phyloP scores from a whole-genome alignment of 1,140 invertebrate genomes.

The Pollicipes pollicipes region DNA sequence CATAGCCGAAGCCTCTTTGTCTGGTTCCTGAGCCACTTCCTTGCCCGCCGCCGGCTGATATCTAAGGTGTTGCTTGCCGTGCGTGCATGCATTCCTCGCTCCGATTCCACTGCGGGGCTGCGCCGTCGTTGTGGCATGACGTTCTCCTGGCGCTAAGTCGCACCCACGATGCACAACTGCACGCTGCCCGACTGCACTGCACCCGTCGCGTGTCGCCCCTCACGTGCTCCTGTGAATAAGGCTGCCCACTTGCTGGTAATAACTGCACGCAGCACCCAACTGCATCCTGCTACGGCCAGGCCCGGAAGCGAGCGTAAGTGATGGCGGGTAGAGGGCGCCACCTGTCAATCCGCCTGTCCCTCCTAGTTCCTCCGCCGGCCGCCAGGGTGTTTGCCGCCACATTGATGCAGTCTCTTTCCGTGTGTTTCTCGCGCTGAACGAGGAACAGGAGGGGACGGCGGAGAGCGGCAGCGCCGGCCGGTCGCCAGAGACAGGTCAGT shows the following conservation, averaged over 20 bases:
- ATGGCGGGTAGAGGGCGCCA: too few species aligned
- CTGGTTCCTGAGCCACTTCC: too few species aligned
- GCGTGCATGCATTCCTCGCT: neutral
- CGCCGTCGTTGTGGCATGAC: neutral
- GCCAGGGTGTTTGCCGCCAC: neutral
- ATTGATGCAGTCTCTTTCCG: constrained; percentile 49
- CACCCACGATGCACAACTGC: too few species aligned
- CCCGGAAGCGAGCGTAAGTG: constrained; percentile 40
- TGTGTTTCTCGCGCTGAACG: constrained; percentile 60
- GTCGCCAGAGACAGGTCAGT: neutral
- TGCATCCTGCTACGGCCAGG: too few species aligned
- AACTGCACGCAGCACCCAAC: too few species aligned
- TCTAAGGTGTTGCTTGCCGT: neutral
- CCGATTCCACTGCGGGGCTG: neutral
- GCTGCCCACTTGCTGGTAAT: too few species aligned
- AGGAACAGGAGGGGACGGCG: constrained; percentile 33
- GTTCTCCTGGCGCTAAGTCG: too few species aligned
- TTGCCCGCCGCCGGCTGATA: too few species aligned
- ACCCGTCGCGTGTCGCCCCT: too few species aligned
- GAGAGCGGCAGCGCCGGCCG: constrained; percentile 30
- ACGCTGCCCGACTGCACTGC: too few species aligned
- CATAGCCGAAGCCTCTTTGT: neutral
- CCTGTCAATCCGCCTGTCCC: neutral
- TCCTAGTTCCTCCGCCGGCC: neutral
- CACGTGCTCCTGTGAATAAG: neutral